These are phyloP conservation scores for Bovichtus diacanthus DNA, from an alignment of 2,797 vertebrate genomes.

Conservation along the genomic window DNA sequence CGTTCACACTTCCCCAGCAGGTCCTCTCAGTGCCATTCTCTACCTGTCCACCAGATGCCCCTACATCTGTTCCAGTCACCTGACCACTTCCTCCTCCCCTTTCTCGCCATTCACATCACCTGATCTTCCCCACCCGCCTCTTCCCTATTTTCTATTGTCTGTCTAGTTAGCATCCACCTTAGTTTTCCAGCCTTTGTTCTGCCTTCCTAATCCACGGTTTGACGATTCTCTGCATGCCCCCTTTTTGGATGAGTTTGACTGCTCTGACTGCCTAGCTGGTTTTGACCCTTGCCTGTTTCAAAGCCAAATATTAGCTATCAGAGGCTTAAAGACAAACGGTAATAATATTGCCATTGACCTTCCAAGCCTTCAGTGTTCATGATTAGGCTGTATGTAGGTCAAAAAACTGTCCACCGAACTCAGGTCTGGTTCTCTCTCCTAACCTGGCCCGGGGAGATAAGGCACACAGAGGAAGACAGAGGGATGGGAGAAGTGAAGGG, in stretches of 20 bases:
- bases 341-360: background rate
- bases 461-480: constrained; percentile 41
- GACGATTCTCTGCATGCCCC: background rate
- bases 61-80: background rate
- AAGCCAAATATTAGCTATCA: background rate
- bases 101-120: background rate
- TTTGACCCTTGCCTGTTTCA: background rate
- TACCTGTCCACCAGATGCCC: too few species aligned
- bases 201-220: background rate
- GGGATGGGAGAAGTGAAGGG: constrained; percentile 24
- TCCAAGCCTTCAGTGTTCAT: background rate
- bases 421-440: constrained; percentile 28
- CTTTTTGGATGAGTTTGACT: background rate
- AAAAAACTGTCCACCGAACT: constrained; percentile 18
- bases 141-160: background rate
- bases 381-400: background rate
- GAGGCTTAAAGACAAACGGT: background rate
- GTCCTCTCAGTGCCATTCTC: background rate
- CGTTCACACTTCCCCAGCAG: background rate
- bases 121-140: background rate
- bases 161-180: background rate
- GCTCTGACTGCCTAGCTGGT: background rate
- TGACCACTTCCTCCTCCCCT: background rate
- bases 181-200: background rate
- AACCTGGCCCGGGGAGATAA: constrained; percentile 57